Base-by-base conservation (phyloP, 2,888 invertebrate species). In the Crossocerus cetratus region DNA sequence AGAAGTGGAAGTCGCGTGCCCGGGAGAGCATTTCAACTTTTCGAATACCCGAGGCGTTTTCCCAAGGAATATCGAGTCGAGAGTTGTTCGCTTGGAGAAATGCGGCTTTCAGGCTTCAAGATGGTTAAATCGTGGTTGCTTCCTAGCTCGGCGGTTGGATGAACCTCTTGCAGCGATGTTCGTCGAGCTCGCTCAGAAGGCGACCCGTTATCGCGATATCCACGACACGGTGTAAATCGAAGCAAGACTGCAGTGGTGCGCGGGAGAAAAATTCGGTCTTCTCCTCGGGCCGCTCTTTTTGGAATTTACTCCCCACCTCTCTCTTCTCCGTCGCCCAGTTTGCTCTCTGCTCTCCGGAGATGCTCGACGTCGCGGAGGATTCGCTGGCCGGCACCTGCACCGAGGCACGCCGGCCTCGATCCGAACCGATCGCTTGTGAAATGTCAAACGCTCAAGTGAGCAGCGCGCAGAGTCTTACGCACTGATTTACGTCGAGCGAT, bases 291-390 rank as follows among this genome's bases (percentile, higher is more conserved):
- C 21, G 14, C 14, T 65, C 44, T 75, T 74, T 75, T 63, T 69
- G 65, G 74, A 75, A 69, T 75, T 69, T 69, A 69, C 61, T 32
- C 69, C 42, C 61, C 68, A 60, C 67, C 68, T 63, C 57, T 72
- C 56, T 60, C 22, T 60, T 61, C 65, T 69, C 74, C 74, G 74
- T 59, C 65, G 54, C 69, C 74, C 74, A 69, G 69, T 59, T 62
- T 65, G 59, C 74, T 69, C 63, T 65, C 75, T 69, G 72, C 55
- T 66, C 45, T 32, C 0, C 32, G 8, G n/a, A 62, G 45, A 42
- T 20, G 63, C 23, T 60, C 18, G 22, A 43, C 69, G 54, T 68
- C 65, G 54, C 61, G 65, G 56, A 32, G 22, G 49, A 58, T 56
- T 43, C 18, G 45, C 32, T 32, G 8, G n/a, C 58, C 54, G 59